These are phyloP conservation scores for Xestia ashworthii DNA, from an alignment of 2,888 invertebrate species.

Conservation along the genomic window DNA sequence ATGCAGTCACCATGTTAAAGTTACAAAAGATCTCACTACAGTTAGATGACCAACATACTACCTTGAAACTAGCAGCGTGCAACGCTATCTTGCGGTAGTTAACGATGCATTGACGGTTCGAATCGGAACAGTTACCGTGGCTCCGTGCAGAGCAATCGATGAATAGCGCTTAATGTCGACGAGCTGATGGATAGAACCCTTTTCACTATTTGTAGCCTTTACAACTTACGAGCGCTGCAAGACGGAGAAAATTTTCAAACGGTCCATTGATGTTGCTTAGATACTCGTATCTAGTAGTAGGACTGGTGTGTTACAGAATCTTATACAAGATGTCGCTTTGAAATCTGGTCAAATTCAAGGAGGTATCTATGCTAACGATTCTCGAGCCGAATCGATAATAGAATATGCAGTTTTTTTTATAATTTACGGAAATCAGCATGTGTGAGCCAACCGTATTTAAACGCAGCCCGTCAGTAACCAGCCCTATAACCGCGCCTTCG, in stretches of 20 bases:
- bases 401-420: no score
- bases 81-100: slow-evolving; percentile 49
- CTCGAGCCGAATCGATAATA: no score
- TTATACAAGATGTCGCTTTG: no score
- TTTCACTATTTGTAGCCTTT: slow-evolving; percentile 57
- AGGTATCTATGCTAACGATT: no score
- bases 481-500: no score
- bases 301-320: no score
- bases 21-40: not conserved
- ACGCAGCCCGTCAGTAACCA: no score
- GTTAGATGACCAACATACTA: not conserved
- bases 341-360: no score
- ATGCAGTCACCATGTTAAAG: not conserved
- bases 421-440: no score
- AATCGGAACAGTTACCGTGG: slow-evolving; percentile 33
- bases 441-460: no score
- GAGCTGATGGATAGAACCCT: slow-evolving; percentile 55
- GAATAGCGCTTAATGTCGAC: slow-evolving; percentile 62
- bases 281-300: not conserved
- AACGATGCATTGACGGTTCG: slow-evolving; percentile 57
- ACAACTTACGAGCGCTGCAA: slow-evolving; percentile 46
- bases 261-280: slow-evolving; percentile 10
- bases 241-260: slow-evolving; percentile 37
- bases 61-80: slow-evolving; percentile 8
- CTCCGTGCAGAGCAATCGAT: slow-evolving; percentile 49